phyloP scores from a whole-genome alignment of 2,113 vertebrate genomes.

The Tamias sibiricus region DNA sequence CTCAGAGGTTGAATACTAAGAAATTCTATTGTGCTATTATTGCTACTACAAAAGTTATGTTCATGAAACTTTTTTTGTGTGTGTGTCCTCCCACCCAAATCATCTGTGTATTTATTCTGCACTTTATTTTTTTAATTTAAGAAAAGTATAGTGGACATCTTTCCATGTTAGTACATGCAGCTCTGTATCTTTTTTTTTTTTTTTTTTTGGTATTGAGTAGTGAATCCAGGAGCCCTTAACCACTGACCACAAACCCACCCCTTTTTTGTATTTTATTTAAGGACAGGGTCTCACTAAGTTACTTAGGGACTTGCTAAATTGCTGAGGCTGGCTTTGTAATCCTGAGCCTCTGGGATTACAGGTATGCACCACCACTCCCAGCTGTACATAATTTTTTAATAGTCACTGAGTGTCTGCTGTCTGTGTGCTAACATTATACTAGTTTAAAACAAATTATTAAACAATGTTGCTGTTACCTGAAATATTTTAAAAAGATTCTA shows the following conservation, averaged over 20 bases:
- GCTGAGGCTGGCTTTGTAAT: no score
- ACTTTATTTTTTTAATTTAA: slow-evolving; percentile 34
- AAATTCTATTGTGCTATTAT: neutral
- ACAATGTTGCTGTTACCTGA: neutral
- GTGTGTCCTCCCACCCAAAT: neutral
- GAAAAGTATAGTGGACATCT: neutral
- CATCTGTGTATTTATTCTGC: neutral
- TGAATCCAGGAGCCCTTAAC: no score
- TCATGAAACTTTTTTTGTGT: neutral
- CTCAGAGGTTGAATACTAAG: neutral
- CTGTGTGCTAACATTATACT: neutral
- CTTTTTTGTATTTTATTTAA: no score
- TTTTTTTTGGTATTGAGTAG: no score
- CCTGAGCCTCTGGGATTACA: no score
- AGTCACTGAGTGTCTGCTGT: neutral
- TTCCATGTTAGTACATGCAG: neutral
- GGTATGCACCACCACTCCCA: no score
- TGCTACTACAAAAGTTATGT: neutral
- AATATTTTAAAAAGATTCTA: neutral
- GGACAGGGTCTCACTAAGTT: no score
- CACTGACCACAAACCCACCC: no score
- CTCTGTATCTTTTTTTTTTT: neutral
- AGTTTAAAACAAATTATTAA: slow-evolving; percentile 14
- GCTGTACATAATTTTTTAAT: neutral
- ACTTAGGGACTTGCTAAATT: no score